Evolutionary conservation across 2,888 invertebrate species (phyloP), one percentile per base, ranked within the genome.

Genomic region (Lydus trimaculatus): DNA sequence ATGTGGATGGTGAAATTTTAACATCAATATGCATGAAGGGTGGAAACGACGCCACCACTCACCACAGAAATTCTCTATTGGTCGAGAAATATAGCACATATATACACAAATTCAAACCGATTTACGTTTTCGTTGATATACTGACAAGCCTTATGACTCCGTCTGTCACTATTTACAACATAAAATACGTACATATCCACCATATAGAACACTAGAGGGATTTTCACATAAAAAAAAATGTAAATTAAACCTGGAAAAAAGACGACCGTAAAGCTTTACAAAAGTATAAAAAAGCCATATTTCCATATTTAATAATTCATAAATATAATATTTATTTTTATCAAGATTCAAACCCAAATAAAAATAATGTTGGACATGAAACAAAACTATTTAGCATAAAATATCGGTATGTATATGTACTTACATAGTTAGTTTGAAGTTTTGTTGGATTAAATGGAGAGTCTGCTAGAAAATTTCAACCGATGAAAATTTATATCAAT

Each of bases 11-110:
- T 75, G 77, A 75, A 76, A 76, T 77, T 76, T 72, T 73, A 43
- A 71, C 73, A 79, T 79, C 78, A 79, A 79, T 79, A 79, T 79
- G 76, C 75, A 79, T 79, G 79, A 79, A 76, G 70, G 65, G 13
- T 48, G 48, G 31, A 60, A 56, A 63, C 63, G 36, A 33, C 20
- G 31, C 60, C 60, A 60, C 60, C 48, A 48, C 48, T 48, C 20
- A 20, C 48, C 48, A 20, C 20, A 48, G 48, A 48, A 23, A 36
- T 60, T 60, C 60, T 60, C 60, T 23, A 31, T 36, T 60, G 60
- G 60, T 33, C 60, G 33, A 60, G 20, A 31, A 31, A 15, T 36
- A 60, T 36, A 60, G 20, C 20, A 48, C 48, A n/a, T 7, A 43
- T 17, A 6, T n/a, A 48, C 23, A 48, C 48, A 48, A 48, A 31